A percentile compares a stretch with the other conserved stretches of the same genome.
Evolutionary conservation across 1,140 invertebrate species (phyloP).

Genomic region (Eueides isabella): DNA sequence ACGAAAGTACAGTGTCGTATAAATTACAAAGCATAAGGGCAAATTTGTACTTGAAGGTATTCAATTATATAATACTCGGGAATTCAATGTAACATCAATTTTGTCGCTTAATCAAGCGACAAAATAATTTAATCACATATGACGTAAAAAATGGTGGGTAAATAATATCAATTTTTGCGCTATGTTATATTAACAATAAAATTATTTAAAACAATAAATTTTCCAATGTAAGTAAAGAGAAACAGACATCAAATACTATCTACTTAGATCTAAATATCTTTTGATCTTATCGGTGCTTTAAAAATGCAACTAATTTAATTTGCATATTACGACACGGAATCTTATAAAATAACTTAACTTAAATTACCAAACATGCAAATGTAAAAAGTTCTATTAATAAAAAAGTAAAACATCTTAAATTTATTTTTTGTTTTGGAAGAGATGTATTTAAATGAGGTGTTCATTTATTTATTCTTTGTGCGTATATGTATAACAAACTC

Average conservation of each 20-base stretch:
- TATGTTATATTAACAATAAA: too few relatives aligned
- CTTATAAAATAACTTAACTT: neutral
- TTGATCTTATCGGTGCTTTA: neutral
- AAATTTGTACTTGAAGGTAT: too few relatives aligned
- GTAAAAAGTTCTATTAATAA: neutral
- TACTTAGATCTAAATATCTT: neutral
- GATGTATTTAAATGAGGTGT: constrained; percentile 34
- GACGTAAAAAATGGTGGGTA: too few relatives aligned
- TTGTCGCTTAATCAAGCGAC: too few relatives aligned
- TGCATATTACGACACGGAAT: neutral
- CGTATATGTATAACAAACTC: constrained; percentile 50
- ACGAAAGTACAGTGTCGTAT: too few relatives aligned
- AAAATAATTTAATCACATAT: too few relatives aligned
- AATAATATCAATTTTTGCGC: too few relatives aligned
- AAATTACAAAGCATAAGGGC: too few relatives aligned
- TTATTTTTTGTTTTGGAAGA: constrained; percentile 30
- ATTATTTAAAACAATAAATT: neutral
- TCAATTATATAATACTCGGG: too few relatives aligned
- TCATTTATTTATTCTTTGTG: constrained; percentile 45
- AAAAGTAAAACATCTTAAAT: neutral
- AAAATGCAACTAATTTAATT: constrained; percentile 8
- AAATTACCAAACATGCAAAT: neutral
- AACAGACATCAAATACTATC: neutral
- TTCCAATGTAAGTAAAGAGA: neutral
- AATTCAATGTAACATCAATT: too few relatives aligned